Percentiles rank a stretch among this genome's conserved stretches.
Conservation (phyloP, 2,797 vertebrate species). For the Hipposideros larvatus region DNA sequence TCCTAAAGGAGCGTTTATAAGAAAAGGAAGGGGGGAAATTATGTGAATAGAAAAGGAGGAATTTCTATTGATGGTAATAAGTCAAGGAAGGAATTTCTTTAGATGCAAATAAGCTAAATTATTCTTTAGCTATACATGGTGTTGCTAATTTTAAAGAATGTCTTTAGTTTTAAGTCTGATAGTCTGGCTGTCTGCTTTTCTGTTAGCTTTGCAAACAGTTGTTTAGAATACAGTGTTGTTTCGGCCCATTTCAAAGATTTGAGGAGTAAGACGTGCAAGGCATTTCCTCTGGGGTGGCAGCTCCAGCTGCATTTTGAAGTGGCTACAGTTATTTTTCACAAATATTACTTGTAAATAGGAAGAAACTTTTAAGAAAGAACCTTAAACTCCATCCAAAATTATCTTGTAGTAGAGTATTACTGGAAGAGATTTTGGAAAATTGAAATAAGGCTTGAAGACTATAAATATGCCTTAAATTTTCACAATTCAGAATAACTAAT, state of each 20-base stretch:
- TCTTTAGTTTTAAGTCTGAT: not conserved
- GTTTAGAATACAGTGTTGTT: not conserved
- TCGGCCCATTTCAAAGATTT: not conserved
- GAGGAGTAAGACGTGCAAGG: not conserved
- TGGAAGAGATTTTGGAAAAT: slow-evolving; percentile 56
- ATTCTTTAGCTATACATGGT: not conserved
- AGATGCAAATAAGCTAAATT: not conserved
- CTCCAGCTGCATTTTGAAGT: not conserved
- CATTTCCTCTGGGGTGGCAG: not conserved
- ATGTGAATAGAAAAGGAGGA: not conserved
- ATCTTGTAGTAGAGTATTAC: not conserved
- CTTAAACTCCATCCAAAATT: slow-evolving; percentile 28
- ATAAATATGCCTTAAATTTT: not conserved
- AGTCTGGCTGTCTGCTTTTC: not conserved
- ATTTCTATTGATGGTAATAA: not conserved
- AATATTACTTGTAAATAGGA: slow-evolving; percentile 49
- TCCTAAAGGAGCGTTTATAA: not conserved
- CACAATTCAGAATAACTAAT: slow-evolving; percentile 16
- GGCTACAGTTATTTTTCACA: not conserved
- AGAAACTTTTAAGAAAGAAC: slow-evolving; percentile 48
- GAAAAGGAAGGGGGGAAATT: not conserved
- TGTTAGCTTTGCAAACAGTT: not conserved
- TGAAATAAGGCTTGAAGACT: not conserved
- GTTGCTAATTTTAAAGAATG: not conserved
- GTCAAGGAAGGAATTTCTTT: not conserved